Evolutionary conservation across 2,113 vertebrate species (phyloP).

Genomic region (Tautogolabrus adspersus): DNA sequence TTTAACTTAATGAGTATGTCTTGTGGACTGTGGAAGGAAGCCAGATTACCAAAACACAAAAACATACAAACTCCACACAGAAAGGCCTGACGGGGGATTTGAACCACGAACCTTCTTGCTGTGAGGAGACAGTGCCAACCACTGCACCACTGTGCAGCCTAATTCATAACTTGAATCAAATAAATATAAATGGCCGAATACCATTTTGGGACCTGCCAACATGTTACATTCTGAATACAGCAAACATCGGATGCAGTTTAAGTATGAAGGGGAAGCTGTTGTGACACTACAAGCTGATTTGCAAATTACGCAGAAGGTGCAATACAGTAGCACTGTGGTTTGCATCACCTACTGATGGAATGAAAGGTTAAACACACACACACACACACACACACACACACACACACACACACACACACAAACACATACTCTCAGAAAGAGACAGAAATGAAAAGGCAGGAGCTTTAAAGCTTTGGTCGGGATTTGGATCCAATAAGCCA

Average conservation of each 20-base stretch:
- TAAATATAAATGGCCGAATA: not conserved
- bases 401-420: conserved; percentile 17
- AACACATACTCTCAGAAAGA: conserved; percentile 4
- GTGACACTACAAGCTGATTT: not conserved
- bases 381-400: conserved; percentile 4
- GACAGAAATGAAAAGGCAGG: conserved; percentile 75
- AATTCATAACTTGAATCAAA: not conserved
- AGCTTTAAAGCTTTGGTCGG: conserved; percentile 80
- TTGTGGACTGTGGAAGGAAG: too few relatives aligned
- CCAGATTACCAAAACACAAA: too few relatives aligned
- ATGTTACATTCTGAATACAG: not conserved
- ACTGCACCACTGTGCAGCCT: too few relatives aligned
- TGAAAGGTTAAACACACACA: not conserved
- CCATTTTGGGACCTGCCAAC: not conserved
- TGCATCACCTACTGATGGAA: conserved; percentile 1
- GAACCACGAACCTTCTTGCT: too few relatives aligned
- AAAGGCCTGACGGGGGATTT: too few relatives aligned
- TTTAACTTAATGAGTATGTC: too few relatives aligned
- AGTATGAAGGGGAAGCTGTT: not conserved
- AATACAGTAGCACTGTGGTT: not conserved
- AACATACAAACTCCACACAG: too few relatives aligned
- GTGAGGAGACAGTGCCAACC: too few relatives aligned
- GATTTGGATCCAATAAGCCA: conserved; percentile 84
- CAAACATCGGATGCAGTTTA: not conserved
- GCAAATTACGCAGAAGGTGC: not conserved